These are phyloP conservation scores for Acleris emargana DNA, from an alignment of 2,888 invertebrate genomes.

Conservation along the genomic window DNA sequence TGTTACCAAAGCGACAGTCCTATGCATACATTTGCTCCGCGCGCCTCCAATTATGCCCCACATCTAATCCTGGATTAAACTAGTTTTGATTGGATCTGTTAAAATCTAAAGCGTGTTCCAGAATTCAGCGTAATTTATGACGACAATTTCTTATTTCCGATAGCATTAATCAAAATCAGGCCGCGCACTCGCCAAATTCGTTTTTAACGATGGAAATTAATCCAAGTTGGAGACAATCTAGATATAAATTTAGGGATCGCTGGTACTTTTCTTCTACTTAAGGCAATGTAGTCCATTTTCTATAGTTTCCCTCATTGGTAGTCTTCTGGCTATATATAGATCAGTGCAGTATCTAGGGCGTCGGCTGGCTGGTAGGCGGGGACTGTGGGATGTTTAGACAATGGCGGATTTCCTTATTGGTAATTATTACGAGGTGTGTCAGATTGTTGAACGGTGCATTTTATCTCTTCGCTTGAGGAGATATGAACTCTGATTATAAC, in stretches of 20 bases:
- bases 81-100: not conserved
- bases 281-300: conserved; percentile 3
- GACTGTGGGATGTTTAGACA: conserved; percentile 51
- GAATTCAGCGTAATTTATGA: not conserved
- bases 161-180: conserved; percentile 13
- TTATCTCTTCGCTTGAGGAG: not conserved
- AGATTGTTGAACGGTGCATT: not conserved
- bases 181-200: conserved; percentile 1
- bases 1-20: conserved; percentile 17
- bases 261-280: conserved; percentile 4
- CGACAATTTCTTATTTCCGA: conserved; percentile 1
- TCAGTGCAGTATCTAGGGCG: conserved; percentile 59
- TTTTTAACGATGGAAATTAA: conserved; percentile 13
- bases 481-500: too few species aligned
- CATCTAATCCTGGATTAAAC: not conserved
- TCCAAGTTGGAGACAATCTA: conserved; percentile 3
- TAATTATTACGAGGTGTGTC: conserved; percentile 16
- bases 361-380: conserved; percentile 53
- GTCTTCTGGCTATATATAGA: conserved; percentile 59
- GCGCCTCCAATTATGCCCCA: conserved; percentile 2
- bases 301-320: conserved; percentile 43
- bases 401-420: conserved; percentile 52
- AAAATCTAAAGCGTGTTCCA: too few species aligned
- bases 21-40: conserved; percentile 7
- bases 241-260: not conserved